phyloP scores from a whole-genome alignment of 2,797 vertebrate genomes.

The Pyrocephalus nanus region DNA sequence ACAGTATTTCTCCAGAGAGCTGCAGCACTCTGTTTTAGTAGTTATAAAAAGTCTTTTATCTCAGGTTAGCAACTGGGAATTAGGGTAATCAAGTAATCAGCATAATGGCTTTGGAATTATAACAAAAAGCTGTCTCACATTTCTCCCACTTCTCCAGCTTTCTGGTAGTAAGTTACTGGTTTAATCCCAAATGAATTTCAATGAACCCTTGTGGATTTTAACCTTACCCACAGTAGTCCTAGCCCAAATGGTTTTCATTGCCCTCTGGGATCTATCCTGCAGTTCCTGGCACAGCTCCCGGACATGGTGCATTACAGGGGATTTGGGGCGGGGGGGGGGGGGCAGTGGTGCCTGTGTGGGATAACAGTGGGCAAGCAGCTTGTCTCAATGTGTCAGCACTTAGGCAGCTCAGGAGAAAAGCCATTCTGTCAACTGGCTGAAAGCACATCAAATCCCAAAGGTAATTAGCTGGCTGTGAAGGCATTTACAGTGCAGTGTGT shows the following conservation, averaged over 20 bases:
- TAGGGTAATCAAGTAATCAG: slow-evolving; percentile 13
- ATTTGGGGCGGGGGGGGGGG: too few species aligned
- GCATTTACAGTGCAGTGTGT: not conserved
- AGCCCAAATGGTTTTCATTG: not conserved
- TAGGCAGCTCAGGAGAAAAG: slow-evolving; percentile 14
- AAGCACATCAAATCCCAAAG: not conserved
- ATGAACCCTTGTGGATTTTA: slow-evolving; percentile 5
- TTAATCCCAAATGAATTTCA: slow-evolving; percentile 7
- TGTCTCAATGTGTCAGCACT: not conserved
- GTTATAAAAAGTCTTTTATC: slow-evolving; percentile 2
- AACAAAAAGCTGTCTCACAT: not conserved
- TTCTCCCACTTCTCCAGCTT: not conserved
- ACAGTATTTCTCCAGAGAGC: not conserved
- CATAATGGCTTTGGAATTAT: not conserved
- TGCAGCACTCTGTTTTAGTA: slow-evolving; percentile 5
- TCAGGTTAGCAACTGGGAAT: slow-evolving; percentile 6
- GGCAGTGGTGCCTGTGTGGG: accelerated
- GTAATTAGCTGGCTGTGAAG: not conserved
- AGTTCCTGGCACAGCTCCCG: not conserved
- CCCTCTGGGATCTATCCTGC: not conserved
- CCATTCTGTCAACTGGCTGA: not conserved
- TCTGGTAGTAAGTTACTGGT: not conserved
- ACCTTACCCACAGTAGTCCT: not conserved
- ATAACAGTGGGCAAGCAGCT: not conserved
- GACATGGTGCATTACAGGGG: not conserved